Evolutionary conservation across 2,888 invertebrate species (phyloP), one percentile per base, ranked within the genome.

Genomic region (Agonopterix alstromeriana): DNA sequence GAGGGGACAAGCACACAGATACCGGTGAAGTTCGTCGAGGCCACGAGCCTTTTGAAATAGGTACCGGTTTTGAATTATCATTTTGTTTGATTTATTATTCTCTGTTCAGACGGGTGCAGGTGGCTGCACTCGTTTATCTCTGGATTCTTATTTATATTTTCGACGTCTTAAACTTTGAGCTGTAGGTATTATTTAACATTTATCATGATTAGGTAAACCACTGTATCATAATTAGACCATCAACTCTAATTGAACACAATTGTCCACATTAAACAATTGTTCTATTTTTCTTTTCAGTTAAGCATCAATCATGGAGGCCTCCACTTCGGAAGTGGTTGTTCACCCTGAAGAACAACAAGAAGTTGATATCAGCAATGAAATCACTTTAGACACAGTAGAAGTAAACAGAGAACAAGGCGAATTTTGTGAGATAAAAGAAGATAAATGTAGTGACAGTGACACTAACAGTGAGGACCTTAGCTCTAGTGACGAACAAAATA

Each of bases 21-120:
- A 63, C 70, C 77, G 78, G 72, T 82, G 82, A 83, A 84, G 79
- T 74, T 71, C 67, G 74, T 73, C 80, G 80, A 83, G 81, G 81
- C 77, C 79, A 74, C 70, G 76, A 74, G 65, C 27, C 78, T 82
- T 86, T 85, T 84, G 66, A 82, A 83, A 79, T 77, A 86, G 84
- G 87, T 87, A 88, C 87, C 85, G 85, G 87, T 88, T 88, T 86
- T 83, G 74, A 73, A 76, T 83, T 83, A 83, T 86, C 77, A 82
- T 86, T 84, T 84, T 82, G 78, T 85, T 85, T 83, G 82, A 85
- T 84, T 86, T 85, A 81, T 73, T 70, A 60, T 70, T 63, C 58
- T 70, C 65, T 66, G 71, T 65, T 67, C 66, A 61, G 63, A 50
- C 64, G 63, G 60, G 63, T 70, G 73, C 75, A 77, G 74, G 65